Conservation (phyloP, 2,888 invertebrate genomes). For the Heliconius aoede region DNA sequence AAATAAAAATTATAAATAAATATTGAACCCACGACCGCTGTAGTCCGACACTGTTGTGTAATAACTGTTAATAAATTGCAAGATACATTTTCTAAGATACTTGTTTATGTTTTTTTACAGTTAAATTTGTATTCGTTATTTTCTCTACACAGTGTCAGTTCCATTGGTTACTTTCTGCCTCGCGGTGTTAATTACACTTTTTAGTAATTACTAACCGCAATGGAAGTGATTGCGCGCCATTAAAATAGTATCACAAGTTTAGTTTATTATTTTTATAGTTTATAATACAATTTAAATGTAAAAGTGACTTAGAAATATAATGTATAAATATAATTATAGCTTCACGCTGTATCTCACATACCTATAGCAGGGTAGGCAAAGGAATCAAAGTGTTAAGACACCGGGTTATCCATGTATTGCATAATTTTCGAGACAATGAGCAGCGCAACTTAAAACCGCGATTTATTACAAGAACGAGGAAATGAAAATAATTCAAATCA, state of each 20-base stretch:
- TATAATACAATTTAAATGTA: constrained; percentile 4
- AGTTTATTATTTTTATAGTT: constrained; percentile 26
- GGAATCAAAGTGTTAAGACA: background rate
- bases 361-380: background rate
- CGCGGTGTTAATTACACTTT: constrained; percentile 45
- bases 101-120: background rate
- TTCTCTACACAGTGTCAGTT: background rate
- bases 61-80: background rate
- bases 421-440: too few relatives aligned
- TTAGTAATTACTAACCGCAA: constrained; percentile 46
- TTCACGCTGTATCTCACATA: background rate
- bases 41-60: background rate
- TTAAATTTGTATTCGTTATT: constrained; percentile 4
- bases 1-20: background rate
- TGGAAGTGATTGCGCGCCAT: constrained; percentile 40
- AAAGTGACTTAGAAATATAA: background rate
- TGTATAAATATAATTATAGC: background rate
- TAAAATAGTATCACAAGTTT: constrained; percentile 37
- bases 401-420: too few relatives aligned
- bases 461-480: background rate
- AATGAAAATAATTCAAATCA: too few relatives aligned
- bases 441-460: background rate
- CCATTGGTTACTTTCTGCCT: constrained; percentile 45
- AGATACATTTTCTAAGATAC: background rate
- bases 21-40: background rate